Evolutionary conservation across 2,113 vertebrate genomes (phyloP), one percentile per base, ranked within the genome.

Genomic region (Melanocharis versteri): DNA sequence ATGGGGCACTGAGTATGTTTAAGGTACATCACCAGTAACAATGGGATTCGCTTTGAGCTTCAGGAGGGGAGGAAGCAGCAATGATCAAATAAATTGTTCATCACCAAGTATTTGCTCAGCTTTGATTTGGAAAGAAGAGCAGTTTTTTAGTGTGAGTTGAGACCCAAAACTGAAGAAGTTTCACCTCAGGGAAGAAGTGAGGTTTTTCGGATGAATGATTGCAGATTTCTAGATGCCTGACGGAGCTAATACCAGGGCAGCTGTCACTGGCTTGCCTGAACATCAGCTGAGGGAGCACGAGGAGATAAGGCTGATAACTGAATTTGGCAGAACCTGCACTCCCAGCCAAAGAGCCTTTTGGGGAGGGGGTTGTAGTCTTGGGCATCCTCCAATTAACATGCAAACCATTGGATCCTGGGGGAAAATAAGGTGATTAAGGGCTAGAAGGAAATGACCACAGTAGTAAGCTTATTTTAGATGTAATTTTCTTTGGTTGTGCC

Each of bases 21-120:
- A n/a, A 37, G 39, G 13, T 24, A 40, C 13, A 20, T 48, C 0
- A 1, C 22, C 30, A 42, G 9, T 17, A 70, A 45, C 1, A 7
- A 20, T 9, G 10, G 39, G 13, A 39, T 23, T 75, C 26, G 16
- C 23, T 48, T 30, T 9, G 9, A 23, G 5, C 50, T 87, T 66
- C 10, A 37, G 35, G 5, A 28, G 26, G 4, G 27, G 31, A 86
- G 11, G 35, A 37, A 90, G 11, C 16, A 57, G 40, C 14, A 69
- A 23, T 33, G 18, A 58, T n/a, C 42, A 62, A 37, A 58, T 16
- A 54, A 58, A 54, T 31, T 42, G 42, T 24, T 75, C n/a, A 24
- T 5, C 10, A 57, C 3, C 28, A 66, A 58, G 30, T 73, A 84
- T 35, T 57, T 82, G 7, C 35, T 88, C 21, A 66, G 7, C 7